Conservation (phyloP, 2,888 invertebrate genomes). For the Chelonus formosanus region DNA sequence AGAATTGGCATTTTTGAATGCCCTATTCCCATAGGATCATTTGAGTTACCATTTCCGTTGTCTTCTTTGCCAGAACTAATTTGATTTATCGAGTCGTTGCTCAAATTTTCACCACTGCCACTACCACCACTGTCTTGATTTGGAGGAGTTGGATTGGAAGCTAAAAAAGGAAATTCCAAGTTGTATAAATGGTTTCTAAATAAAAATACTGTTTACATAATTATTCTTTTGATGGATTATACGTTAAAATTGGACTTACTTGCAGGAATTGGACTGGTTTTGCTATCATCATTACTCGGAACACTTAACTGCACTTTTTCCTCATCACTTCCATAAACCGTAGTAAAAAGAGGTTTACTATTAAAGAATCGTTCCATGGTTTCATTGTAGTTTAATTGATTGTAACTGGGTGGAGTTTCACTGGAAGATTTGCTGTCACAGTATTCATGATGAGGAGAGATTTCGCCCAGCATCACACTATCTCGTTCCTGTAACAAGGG, state of each 20-base stretch:
- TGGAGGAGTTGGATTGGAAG: constrained; percentile 65
- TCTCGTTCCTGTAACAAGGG: constrained; percentile 74
- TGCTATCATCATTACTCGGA: constrained; percentile 51
- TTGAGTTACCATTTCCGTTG: constrained; percentile 64
- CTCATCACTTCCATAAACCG: constrained; percentile 52
- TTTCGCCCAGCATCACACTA: constrained; percentile 84
- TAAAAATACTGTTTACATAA: no score
- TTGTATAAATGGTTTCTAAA: constrained; percentile 7
- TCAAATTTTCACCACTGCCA: constrained; percentile 71
- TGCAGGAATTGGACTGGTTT: constrained; percentile 46
- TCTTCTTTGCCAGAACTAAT: constrained; percentile 67
- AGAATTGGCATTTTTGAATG: constrained; percentile 68
- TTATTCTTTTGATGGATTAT: no score
- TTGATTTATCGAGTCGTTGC: constrained; percentile 70
- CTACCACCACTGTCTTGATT: constrained; percentile 70
- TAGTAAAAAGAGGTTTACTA: constrained; percentile 49
- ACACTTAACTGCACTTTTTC: constrained; percentile 48
- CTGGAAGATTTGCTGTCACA: constrained; percentile 82
- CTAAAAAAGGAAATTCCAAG: constrained; percentile 34
- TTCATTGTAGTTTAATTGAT: constrained; percentile 85
- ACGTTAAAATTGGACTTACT: constrained; percentile 35
- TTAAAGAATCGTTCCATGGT: constrained; percentile 74
- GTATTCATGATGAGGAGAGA: constrained; percentile 85
- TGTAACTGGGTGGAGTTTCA: constrained; percentile 84
- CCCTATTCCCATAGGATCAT: constrained; percentile 51